Percentiles rank a stretch among this genome's conserved stretches.
phyloP scores from a whole-genome alignment of 1,140 invertebrate species.

The Phenacoccus solenopsis region DNA sequence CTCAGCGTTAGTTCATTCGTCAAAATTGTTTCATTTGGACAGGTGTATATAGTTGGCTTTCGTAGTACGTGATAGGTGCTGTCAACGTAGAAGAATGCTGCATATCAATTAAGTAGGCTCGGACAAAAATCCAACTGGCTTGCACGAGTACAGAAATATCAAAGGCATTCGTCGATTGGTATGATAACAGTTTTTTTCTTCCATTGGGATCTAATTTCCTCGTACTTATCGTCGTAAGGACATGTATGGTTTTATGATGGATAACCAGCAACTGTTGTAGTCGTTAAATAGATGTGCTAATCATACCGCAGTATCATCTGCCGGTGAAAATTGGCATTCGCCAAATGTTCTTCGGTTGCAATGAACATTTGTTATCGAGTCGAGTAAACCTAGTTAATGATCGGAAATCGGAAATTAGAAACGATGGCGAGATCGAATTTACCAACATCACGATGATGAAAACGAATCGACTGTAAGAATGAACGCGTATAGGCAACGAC shows the following conservation, averaged over 20 bases:
- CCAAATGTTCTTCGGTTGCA: background rate
- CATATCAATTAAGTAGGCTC: background rate
- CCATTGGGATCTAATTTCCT: background rate
- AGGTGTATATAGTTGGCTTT: background rate
- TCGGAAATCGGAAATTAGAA: background rate
- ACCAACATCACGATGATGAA: too few relatives aligned
- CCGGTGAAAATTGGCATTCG: background rate
- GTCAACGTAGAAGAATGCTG: background rate
- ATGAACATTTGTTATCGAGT: background rate
- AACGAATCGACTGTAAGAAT: background rate
- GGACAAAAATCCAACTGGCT: background rate
- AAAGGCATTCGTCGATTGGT: too few relatives aligned
- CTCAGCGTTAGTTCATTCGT: background rate
- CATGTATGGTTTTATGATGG: too few relatives aligned
- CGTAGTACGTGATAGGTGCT: background rate
- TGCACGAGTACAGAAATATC: too few relatives aligned
- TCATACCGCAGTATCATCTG: background rate
- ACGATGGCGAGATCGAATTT: too few relatives aligned
- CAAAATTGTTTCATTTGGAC: background rate
- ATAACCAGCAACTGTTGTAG: background rate
- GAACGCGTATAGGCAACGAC: background rate
- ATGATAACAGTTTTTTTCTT: too few relatives aligned
- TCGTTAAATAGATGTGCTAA: background rate
- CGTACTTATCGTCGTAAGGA: background rate
- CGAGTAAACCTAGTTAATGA: background rate